phyloP scores from a whole-genome alignment of 2,797 vertebrate genomes.

The Pipistrellus kuhlii region DNA sequence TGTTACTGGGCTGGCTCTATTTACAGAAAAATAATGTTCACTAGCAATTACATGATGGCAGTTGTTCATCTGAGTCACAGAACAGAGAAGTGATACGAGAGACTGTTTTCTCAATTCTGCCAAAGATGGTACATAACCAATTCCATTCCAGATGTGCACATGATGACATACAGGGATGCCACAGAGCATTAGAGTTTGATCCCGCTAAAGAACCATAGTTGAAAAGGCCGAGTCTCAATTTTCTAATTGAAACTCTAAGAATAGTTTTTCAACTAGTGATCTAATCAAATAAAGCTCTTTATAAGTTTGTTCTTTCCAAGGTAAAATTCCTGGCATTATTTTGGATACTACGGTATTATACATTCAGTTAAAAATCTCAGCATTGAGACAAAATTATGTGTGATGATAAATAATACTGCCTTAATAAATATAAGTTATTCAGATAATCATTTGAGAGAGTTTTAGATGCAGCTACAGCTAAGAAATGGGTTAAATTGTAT shows the following conservation, averaged over 20 bases:
- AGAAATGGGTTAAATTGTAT: not conserved
- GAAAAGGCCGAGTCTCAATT: not conserved
- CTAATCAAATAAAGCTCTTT: conserved; percentile 45
- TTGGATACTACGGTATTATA: not conserved
- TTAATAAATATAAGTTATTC: not conserved
- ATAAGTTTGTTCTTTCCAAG: conserved; percentile 10
- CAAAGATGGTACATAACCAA: not conserved
- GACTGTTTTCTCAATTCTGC: not conserved
- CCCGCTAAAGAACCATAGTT: not conserved
- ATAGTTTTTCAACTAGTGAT: not conserved
- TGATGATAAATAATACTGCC: not conserved
- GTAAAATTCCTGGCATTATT: conserved; percentile 28
- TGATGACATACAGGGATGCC: not conserved
- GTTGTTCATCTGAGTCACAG: not conserved
- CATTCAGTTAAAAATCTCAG: not conserved
- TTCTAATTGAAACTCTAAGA: conserved; percentile 32
- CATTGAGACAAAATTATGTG: not conserved
- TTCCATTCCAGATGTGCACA: not conserved
- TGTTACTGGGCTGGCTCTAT: not conserved
- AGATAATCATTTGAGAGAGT: not conserved
- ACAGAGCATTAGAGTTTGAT: not conserved
- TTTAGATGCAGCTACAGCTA: not conserved
- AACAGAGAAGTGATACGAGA: not conserved
- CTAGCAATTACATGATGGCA: not conserved
- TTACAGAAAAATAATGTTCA: not conserved